These are phyloP conservation scores for Atrina japonica DNA, from an alignment of 2,888 invertebrate genomes.

Conservation along the genomic window DNA sequence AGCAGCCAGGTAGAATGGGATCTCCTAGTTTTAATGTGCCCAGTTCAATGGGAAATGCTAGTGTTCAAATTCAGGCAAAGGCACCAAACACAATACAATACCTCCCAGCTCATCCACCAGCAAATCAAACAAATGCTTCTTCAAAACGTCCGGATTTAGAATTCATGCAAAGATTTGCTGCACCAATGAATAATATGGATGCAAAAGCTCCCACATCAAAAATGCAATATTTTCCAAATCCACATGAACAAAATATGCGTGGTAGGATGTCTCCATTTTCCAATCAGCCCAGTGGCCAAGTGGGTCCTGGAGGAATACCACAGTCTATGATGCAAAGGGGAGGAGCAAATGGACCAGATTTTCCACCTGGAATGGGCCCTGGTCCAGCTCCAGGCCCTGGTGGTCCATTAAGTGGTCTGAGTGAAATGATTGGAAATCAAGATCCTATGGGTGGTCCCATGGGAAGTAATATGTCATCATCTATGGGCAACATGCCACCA, in stretches of 20 bases:
- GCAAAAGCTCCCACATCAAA: conserved; percentile 87
- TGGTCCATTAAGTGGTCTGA: conserved; percentile 51
- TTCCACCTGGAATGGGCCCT: conserved; percentile 54
- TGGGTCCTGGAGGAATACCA: conserved; percentile 53
- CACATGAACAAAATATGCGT: conserved; percentile 45
- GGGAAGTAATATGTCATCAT: conserved; percentile 12
- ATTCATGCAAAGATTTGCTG: conserved; percentile 92
- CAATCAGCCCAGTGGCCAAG: conserved; percentile 46
- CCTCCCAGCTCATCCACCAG: conserved; percentile 96
- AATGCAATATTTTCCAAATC: conserved; percentile 86
- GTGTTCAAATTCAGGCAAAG: conserved; percentile 94
- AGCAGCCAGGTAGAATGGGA: conserved; percentile 51
- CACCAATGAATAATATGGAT: conserved; percentile 88
- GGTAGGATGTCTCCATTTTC: conserved; percentile 51
- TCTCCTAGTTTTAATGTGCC: conserved; percentile 64
- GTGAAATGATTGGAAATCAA: conserved; percentile 47
- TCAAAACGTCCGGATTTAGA: conserved; percentile 67
- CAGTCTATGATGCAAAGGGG: conserved; percentile 46
- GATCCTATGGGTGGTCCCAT: conserved; percentile 55
- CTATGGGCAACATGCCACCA: conserved; percentile 64
- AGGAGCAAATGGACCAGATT: conserved; percentile 42
- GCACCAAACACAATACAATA: conserved; percentile 99
- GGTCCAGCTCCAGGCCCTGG: conserved; percentile 44
- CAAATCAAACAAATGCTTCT: conserved; percentile 68
- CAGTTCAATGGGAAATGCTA: conserved; percentile 85